Evolutionary conservation across 2,113 vertebrate species (phyloP), one percentile per base, ranked within the genome.

Genomic region (Pseudorhombus dupliciocellatus): DNA sequence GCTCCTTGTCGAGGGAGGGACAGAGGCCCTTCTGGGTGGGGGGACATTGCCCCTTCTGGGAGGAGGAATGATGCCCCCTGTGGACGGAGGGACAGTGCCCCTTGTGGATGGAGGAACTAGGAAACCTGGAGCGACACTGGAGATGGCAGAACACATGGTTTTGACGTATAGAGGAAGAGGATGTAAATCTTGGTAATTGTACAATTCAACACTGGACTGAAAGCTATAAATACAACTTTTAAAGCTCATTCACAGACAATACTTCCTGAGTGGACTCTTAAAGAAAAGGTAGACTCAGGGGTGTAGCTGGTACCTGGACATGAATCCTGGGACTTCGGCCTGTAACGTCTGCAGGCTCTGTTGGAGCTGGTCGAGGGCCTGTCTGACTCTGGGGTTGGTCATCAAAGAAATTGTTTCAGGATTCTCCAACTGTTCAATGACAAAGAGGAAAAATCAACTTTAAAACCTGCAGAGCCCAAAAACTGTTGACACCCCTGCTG

Each of bases 311-410:
- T 66, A 97, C 96, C 95, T 95, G 75, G 96, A 94, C 88, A 97
- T 93, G 72, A 97, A 94, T 56, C 95, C 95, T 0, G 96, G 96
- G 57, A 94, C 95, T 88, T 97, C 96, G 0, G 94, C 94, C 84
- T 96, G 95, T 82, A 97, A 86, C 3, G 94, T 96, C 91, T 97
- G 95, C 44, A 97, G 91, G 1, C 95, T 95, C 84, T 97, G 96
- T 80, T 97, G 96, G 65, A 96, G 95, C 92, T 98, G 96, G 34
- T 95, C 93, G 54, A 97, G 91, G 0, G 96, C 96, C 90, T 96
- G 95, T 95, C 96, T 96, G 78, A 94, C 96, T 0, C 95, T 91
- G 48, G 96, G 96, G 53, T 97, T 96, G 68, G 95, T 95, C 88
- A 97, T 0, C 52, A 63, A 52, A 0, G 68, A 67, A 22, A 67